Evolutionary conservation across 2,888 invertebrate species (phyloP).

Genomic region (Leucoptera coffeella): DNA sequence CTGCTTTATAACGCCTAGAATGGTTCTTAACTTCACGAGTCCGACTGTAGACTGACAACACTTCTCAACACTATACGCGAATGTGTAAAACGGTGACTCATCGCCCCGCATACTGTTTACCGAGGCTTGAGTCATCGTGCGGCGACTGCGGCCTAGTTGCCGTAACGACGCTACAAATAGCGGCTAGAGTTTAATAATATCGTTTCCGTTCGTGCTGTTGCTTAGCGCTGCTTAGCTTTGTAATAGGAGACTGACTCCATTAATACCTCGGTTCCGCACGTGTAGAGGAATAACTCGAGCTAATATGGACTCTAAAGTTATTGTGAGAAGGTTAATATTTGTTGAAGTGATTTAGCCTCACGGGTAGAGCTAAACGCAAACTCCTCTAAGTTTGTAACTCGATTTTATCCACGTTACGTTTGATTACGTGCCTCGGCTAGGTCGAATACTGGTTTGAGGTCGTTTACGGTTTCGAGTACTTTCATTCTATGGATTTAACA

Average conservation of each 20-base stretch:
- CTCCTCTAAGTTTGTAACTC: too few species aligned
- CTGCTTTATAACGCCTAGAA: constrained; percentile 42
- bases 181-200: constrained; percentile 9
- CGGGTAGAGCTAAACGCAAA: too few species aligned
- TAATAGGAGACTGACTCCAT: constrained; percentile 31
- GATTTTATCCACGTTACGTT: constrained; percentile 36
- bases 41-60: constrained; percentile 51
- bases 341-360: too few species aligned
- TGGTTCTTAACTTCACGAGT: constrained; percentile 35
- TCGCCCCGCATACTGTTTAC: constrained; percentile 55
- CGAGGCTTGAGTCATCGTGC: constrained; percentile 48
- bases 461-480: constrained; percentile 24
- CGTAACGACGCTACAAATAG: constrained; percentile 30
- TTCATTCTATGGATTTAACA: constrained; percentile 3
- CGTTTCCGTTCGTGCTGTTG: constrained; percentile 13
- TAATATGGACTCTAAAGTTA: constrained; percentile 18
- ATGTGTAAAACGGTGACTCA: constrained; percentile 55
- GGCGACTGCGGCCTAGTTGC: constrained; percentile 15
- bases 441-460: constrained; percentile 50
- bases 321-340: constrained; percentile 11
- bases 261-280: constrained; percentile 51
- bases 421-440: constrained; percentile 42
- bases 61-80: constrained; percentile 53
- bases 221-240: constrained; percentile 32
- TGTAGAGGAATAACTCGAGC: constrained; percentile 19